Conservation (phyloP, 2,888 invertebrate genomes). For the Sialis fuliginosa region DNA sequence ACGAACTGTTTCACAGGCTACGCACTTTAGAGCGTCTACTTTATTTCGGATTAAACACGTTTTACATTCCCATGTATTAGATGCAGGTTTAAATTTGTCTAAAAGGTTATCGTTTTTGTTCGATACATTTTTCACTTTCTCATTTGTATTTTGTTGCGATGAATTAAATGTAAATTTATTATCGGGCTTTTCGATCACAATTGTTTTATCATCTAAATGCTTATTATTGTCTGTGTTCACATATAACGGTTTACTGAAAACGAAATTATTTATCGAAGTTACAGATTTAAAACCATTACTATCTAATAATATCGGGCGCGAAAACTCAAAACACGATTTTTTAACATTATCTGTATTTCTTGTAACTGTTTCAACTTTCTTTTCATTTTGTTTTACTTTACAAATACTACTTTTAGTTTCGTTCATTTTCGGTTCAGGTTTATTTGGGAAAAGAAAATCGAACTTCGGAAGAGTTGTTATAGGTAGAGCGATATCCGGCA, state of each 20-base stretch:
- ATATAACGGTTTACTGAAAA: conserved; percentile 1
- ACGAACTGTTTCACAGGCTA: conserved; percentile 31
- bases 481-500: conserved; percentile 33
- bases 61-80: conserved; percentile 31
- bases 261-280: conserved; percentile 1
- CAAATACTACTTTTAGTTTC: no score
- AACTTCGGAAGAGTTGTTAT: conserved; percentile 37
- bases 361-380: no score
- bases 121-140: conserved; percentile 4
- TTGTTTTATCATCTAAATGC: no score
- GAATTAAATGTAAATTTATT: no score
- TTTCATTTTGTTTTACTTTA: no score
- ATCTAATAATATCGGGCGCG: not conserved
- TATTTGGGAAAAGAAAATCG: conserved; percentile 16
- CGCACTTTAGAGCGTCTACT: conserved; percentile 26
- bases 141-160: conserved; percentile 5
- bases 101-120: not conserved
- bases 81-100: conserved; percentile 1
- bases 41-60: conserved; percentile 37
- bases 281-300: not conserved
- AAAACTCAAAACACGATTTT: no score
- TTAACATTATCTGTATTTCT: no score
- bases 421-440: no score
- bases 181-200: no score
- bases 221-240: not conserved